Percentiles rank a stretch among this genome's conserved stretches.
These are phyloP conservation scores for Drosophila hamatofila DNA, from an alignment of 2,888 invertebrate genomes.

Conservation along the genomic window DNA sequence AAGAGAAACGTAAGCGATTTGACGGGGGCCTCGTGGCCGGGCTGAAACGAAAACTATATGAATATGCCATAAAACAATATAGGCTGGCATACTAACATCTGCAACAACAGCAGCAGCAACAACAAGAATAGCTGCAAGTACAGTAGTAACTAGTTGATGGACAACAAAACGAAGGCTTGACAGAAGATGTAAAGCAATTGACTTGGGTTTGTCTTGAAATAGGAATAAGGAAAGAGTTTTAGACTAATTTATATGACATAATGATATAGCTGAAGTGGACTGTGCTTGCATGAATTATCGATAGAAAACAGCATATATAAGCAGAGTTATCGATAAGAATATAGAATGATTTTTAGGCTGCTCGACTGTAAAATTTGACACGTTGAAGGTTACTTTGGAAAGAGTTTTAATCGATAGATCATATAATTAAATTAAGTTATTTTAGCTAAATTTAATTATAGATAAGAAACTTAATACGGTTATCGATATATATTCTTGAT, in stretches of 20 bases:
- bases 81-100: conserved; percentile 61
- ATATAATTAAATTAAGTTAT: no score
- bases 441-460: no score
- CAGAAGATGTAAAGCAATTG: no score
- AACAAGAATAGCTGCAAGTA: conserved; percentile 50
- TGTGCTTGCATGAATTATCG: not conserved
- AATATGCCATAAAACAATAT: conserved; percentile 79
- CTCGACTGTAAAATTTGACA: no score
- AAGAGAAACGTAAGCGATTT: conserved; percentile 54
- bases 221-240: not conserved
- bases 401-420: no score
- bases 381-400: no score
- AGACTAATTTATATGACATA: not conserved
- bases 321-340: not conserved
- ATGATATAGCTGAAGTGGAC: not conserved
- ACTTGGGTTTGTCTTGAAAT: not conserved
- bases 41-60: conserved; percentile 68
- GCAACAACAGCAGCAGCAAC: conserved; percentile 46
- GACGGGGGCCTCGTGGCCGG: conserved; percentile 13
- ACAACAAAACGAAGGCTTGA: not conserved
- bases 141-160: conserved; percentile 44
- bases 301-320: not conserved
- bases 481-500: not conserved
- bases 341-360: not conserved
- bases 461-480: no score